Evolutionary conservation across 2,113 vertebrate genomes (phyloP), one percentile per base, ranked within the genome.

Genomic region (Prinia subflava): DNA sequence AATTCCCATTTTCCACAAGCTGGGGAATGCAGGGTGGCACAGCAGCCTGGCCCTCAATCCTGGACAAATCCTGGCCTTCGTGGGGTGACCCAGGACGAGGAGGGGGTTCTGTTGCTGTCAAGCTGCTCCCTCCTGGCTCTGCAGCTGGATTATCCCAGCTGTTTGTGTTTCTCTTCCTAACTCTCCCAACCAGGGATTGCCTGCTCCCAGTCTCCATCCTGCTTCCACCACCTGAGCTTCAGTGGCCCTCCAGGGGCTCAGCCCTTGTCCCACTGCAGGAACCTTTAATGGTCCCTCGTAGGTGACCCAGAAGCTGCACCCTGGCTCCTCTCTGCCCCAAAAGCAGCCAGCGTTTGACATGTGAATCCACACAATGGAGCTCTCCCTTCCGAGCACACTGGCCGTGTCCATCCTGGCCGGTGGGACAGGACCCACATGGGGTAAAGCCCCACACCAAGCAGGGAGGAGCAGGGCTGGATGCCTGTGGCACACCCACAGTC

Each of bases 101-200:
- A 91, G 14, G 2, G 15, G 20, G 4, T 27, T 70, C 56, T 4
- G 1, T 13, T 28, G 28, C 59, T 4, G 1, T 7, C 47, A 12
- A 2, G 31, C 23, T 69, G 24, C 55, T 90, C 60, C 30, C 8
- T 1, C 35, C 35, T 24, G 2, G 35, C 37, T 57, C 44, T 11
- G 2, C 42, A 80, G 53, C 35, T 73, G 41, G 11, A 7, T 46
- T 83, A 28, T 18, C 75, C n/a, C 60, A 37, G 6, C 2, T 3
- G 2, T n/a, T 19, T 2, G 7, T 7, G 9, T 39, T 84, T 57
- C 27, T 52, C 27, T 18, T 73, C 62, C 46, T 9, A 1, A 7
- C 35, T 27, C 23, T 56, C 44, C n/a, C 44, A 17, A 2, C 3
- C 0, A 0, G 5, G 23, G 11, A 13, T n/a, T 0, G 0, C 1